Conservation (phyloP, 2,797 vertebrate genomes). For the Arctocebus calabarensis region DNA sequence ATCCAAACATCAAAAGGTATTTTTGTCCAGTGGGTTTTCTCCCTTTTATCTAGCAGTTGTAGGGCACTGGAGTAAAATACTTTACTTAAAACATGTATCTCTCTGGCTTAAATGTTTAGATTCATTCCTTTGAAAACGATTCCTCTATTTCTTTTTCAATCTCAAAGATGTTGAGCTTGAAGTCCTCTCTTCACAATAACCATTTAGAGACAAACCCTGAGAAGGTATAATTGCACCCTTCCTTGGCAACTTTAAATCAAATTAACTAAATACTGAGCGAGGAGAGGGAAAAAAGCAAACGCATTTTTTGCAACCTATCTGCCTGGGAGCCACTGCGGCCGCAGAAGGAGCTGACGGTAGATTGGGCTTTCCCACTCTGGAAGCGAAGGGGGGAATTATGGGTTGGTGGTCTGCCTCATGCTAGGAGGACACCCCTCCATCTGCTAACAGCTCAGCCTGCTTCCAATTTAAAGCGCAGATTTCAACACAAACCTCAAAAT, state of each 20-base stretch:
- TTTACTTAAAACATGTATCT: conserved; percentile 45
- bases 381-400: conserved; percentile 89
- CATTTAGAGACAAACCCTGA: conserved; percentile 42
- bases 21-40: not conserved
- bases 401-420: conserved; percentile 86
- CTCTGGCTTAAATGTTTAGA: conserved; percentile 50
- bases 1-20: conserved; percentile 14
- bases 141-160: conserved; percentile 48
- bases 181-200: conserved; percentile 18
- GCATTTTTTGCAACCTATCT: conserved; percentile 83
- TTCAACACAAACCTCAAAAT: conserved; percentile 86
- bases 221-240: conserved; percentile 20
- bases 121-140: conserved; percentile 31
- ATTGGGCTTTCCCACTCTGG: conserved; percentile 92
- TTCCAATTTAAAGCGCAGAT: conserved; percentile 86
- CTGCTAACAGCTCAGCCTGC: conserved; percentile 86
- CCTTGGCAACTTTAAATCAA: conserved; percentile 73
- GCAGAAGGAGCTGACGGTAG: conserved; percentile 88
- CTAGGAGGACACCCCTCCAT: conserved; percentile 90
- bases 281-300: conserved; percentile 55
- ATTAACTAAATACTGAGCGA: conserved; percentile 74
- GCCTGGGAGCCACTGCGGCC: conserved; percentile 88
- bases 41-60: conserved; percentile 16
- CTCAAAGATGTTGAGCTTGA: conserved; percentile 2
- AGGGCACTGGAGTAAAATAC: not conserved